Base-by-base conservation (phyloP, 1,140 invertebrate species). In the Schlechtendalia chinensis region DNA sequence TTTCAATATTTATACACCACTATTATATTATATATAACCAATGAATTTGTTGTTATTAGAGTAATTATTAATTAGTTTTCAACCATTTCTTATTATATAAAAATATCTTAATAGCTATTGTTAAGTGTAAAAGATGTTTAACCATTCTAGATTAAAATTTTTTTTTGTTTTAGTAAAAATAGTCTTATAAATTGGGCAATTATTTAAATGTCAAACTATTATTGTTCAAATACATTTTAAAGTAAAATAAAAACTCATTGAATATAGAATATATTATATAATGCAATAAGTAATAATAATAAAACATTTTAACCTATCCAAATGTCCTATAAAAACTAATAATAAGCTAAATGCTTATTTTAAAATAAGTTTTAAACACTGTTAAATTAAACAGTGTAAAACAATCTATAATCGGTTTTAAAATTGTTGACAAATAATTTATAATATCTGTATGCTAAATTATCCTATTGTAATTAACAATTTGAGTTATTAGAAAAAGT, bases 71-170 rank as follows among this genome's bases (percentile, higher is more conserved):
- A 47, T 69, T 10, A 3, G 29, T 72, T 54, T 53, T 53, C 8
- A 11, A 72, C 53, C 5, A 53, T 72, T 27, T 72, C 45, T 54
- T 32, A 72, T 72, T 72, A 29, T 72, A 72, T 71, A 71, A 50
- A 54, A n/a, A 29, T 72, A 72, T 29, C 17, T 12, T 72, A 29
- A 54, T 6, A 72, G 10, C 17, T 54, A 72, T 53, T 72, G 53
- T 6, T 71, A 47, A 50, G 50, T 1, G 12, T 72, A 71, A 72
- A 69, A 72, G 6, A 54, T 17, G 6, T 47, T 16, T 50, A 50
- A 17, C 32, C 45, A 47, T 47, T 53, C 12, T 72, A 72, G 24
- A 54, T n/a, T 53, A 1, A 6, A 53, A 72, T 29, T 72, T 72
- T 29, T 24, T 69, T 45, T 50, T 24, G n/a, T 50, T 69, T 72